These are phyloP conservation scores for Phylloscopus whistleri DNA, from an alignment of 2,113 vertebrate species.

Conservation along the genomic window DNA sequence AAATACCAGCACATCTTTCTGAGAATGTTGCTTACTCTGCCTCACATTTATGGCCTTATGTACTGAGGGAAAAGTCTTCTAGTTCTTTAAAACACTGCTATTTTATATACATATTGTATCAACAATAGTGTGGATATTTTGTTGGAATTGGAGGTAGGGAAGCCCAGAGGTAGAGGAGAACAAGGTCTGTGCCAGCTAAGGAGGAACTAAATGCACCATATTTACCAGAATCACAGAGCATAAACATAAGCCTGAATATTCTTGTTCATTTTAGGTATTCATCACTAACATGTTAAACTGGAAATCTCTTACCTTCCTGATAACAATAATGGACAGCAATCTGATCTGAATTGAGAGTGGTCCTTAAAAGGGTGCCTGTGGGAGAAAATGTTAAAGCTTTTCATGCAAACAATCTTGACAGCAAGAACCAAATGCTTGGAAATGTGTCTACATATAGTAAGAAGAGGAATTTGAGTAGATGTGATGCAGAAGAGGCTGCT, in stretches of 20 bases:
- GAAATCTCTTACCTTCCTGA: not conserved
- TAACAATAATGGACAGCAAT: not conserved
- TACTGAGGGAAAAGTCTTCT: not conserved
- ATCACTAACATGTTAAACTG: not conserved
- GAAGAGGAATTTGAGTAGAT: not conserved
- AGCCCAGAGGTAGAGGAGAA: not conserved
- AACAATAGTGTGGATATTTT: not conserved
- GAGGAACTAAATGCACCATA: not conserved
- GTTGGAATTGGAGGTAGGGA: not conserved
- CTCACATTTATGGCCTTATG: not conserved
- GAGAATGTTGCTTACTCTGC: not conserved
- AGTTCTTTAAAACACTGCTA: not conserved
- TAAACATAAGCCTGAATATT: not conserved
- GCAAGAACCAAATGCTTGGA: not conserved
- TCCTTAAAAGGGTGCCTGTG: not conserved
- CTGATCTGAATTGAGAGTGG: not conserved
- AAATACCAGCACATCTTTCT: not conserved
- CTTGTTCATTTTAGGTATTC: not conserved
- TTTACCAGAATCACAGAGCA: not conserved
- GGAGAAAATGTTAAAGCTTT: not conserved
- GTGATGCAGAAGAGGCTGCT: not conserved
- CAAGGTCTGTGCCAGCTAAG: not conserved
- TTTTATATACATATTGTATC: not conserved
- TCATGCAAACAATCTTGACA: not conserved
- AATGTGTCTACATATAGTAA: not conserved